phyloP scores from a whole-genome alignment of 64 coral and sea anemone genomes.

The Actinia tenebrosa region DNA sequence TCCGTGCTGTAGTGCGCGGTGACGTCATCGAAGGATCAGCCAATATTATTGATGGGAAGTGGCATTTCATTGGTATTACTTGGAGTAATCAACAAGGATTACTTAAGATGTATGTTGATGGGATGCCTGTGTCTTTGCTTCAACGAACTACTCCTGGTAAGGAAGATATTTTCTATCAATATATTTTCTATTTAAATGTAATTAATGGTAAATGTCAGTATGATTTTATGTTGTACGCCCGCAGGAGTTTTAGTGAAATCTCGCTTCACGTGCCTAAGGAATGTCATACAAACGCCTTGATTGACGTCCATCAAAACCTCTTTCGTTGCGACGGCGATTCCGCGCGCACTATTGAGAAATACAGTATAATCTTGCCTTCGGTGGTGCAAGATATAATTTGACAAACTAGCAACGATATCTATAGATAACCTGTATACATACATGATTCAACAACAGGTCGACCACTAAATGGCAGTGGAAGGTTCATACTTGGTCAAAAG shows the following conservation, averaged over 20 bases:
- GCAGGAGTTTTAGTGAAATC: too few species aligned
- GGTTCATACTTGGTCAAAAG: constrained; percentile 31
- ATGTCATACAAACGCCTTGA: too few species aligned
- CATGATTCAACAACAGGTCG: not conserved
- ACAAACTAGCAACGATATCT: too few species aligned
- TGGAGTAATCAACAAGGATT: constrained; percentile 24
- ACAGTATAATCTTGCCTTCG: too few species aligned
- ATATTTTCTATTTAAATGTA: too few species aligned
- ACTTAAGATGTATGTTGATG: constrained; percentile 35
- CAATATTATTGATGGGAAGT: constrained; percentile 37
- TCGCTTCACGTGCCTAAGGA: too few species aligned
- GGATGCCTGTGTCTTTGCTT: not conserved
- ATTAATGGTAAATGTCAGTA: too few species aligned
- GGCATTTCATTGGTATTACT: constrained; percentile 49
- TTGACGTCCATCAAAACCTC: too few species aligned
- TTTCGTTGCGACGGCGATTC: too few species aligned
- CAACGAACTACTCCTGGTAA: not conserved
- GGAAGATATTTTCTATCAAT: not conserved
- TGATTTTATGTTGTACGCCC: not conserved
- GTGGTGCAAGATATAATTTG: too few species aligned
- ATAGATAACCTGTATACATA: too few species aligned
- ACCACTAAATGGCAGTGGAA: constrained; percentile 32
- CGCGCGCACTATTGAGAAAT: too few species aligned
- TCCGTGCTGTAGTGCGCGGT: constrained; percentile 30
- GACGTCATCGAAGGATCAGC: constrained; percentile 22